phyloP scores from a whole-genome alignment of 2,797 vertebrate species.

The Anabas testudineus region DNA sequence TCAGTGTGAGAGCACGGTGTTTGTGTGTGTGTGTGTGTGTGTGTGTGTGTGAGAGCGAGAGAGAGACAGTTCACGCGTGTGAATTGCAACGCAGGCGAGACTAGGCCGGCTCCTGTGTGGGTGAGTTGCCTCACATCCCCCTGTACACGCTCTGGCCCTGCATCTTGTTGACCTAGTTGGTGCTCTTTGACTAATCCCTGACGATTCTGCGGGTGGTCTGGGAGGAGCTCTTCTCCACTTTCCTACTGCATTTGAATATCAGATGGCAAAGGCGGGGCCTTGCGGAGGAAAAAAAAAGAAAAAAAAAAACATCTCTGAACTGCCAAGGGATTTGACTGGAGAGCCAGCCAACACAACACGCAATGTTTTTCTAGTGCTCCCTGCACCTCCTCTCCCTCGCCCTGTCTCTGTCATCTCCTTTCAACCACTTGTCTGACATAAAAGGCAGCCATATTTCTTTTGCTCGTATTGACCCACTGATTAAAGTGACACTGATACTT shows the following conservation, averaged over 20 bases:
- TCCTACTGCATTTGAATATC: conserved; percentile 85
- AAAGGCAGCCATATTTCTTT: conserved; percentile 55
- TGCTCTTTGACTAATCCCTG: conserved; percentile 86
- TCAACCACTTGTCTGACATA: conserved; percentile 64
- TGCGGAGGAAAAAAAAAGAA: background rate
- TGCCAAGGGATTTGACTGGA: conserved; percentile 81
- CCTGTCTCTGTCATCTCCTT: conserved; percentile 31
- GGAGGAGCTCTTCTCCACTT: conserved; percentile 80
- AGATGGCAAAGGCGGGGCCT: conserved; percentile 82
- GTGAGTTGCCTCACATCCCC: conserved; percentile 62
- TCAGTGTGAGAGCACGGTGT: conserved; percentile 30
- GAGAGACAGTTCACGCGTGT: conserved; percentile 38
- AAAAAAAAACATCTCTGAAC: conserved; percentile 63
- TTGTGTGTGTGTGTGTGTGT: conserved; percentile 35
- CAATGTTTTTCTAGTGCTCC: conserved; percentile 65
- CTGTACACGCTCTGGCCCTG: conserved; percentile 70
- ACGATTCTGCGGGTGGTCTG: conserved; percentile 79
- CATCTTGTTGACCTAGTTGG: conserved; percentile 88
- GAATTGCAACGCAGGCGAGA: conserved; percentile 64
- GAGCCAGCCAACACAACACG: conserved; percentile 77
- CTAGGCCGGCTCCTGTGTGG: conserved; percentile 73
- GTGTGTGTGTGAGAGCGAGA: conserved; percentile 1
- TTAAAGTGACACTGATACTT: conserved; percentile 69
- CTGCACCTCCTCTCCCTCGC: conserved; percentile 28
- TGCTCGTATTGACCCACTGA: conserved; percentile 55